Conservation (phyloP, 2,797 vertebrate species). For the Nannoperca australis region DNA sequence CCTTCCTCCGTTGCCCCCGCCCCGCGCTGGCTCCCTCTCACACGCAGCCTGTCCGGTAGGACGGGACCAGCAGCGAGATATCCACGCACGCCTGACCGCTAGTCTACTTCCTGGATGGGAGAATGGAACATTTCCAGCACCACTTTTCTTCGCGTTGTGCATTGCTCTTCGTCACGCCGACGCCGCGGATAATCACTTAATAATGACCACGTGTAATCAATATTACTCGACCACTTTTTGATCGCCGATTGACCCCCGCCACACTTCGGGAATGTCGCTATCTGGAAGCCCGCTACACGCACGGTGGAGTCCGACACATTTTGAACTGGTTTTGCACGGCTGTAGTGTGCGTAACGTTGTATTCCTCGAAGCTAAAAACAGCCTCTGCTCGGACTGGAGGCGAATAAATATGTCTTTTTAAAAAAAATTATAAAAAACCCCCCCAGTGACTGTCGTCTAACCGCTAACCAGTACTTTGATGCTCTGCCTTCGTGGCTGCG, state of each 20-base stretch:
- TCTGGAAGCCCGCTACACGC: conserved; percentile 76
- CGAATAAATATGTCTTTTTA: conserved; percentile 56
- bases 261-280: conserved; percentile 83
- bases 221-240: conserved; percentile 75
- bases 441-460: conserved; percentile 50
- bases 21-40: conserved; percentile 84
- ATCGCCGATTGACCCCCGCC: conserved; percentile 73
- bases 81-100: conserved; percentile 78
- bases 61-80: conserved; percentile 78
- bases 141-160: conserved; percentile 63
- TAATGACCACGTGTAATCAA: conserved; percentile 73
- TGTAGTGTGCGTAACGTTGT: conserved; percentile 55
- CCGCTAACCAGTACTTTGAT: conserved; percentile 68
- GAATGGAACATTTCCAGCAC: conserved; percentile 89
- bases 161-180: conserved; percentile 65
- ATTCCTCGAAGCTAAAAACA: conserved; percentile 63
- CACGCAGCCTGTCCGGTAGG: conserved; percentile 83
- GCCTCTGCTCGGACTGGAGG: conserved; percentile 62
- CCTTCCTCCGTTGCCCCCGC: conserved; percentile 73
- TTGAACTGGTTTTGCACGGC: conserved; percentile 61
- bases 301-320: conserved; percentile 69
- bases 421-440: neutral
- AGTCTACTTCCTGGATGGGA: conserved; percentile 91
- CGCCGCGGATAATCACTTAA: conserved; percentile 79
- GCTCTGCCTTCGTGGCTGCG: conserved; percentile 71